Evolutionary conservation across 2,797 vertebrate species (phyloP).

Genomic region (Gastrophryne carolinensis): DNA sequence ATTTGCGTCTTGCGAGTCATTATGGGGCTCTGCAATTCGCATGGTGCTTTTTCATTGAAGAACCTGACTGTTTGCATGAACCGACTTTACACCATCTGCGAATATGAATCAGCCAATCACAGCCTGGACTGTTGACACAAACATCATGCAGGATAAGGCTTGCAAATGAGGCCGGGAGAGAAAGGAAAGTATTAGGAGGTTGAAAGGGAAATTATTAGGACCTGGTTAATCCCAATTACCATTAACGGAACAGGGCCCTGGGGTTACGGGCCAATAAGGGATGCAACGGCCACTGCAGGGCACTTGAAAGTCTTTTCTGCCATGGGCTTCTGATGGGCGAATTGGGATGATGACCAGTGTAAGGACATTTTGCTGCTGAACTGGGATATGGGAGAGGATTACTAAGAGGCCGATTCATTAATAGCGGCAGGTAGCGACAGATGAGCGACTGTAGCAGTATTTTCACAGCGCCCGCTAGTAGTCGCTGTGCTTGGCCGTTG

Average conservation of each 20-base stretch:
- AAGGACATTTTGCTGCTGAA: no score
- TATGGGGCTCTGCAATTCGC: not conserved
- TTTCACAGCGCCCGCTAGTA: no score
- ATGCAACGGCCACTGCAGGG: not conserved
- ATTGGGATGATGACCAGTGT: no score
- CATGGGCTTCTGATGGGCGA: no score
- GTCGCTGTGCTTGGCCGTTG: no score
- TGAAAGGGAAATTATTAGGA: conserved; percentile 5
- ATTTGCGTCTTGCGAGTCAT: not conserved
- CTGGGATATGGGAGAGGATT: no score
- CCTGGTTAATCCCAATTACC: not conserved
- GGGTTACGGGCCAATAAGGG: not conserved
- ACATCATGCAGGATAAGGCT: not conserved
- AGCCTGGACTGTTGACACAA: not conserved
- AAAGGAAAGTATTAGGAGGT: not conserved
- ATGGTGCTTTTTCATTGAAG: not conserved
- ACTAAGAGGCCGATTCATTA: no score
- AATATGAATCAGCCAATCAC: not conserved
- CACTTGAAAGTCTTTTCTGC: no score
- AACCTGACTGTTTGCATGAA: not conserved
- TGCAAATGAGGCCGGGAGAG: not conserved
- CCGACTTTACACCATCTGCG: not conserved
- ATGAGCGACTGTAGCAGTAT: no score
- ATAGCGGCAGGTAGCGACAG: no score
- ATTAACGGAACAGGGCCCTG: not conserved